Base-by-base conservation (phyloP, 2,797 vertebrate genomes). In the Sparus aurata region DNA sequence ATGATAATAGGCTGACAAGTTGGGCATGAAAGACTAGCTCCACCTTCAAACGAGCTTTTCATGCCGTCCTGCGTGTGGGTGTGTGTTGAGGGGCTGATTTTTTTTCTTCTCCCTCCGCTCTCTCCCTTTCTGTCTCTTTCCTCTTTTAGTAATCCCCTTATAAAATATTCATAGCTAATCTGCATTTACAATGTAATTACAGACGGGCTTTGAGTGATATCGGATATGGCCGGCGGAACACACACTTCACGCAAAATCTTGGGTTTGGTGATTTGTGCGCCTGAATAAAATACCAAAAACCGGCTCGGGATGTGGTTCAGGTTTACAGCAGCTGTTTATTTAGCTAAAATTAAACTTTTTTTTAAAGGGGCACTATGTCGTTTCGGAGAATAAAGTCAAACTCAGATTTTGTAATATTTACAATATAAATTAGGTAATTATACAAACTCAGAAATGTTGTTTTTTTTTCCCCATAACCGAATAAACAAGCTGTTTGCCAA, bases 91-190 rank as follows among this genome's bases (percentile, higher is more conserved):
- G 82, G 90, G 78, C 83, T 84, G 86, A 85, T 89, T 91, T 88
- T 82, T 70, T 47, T 5, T 80, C 85, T 34, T 89, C 82, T 77
- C 78, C 41, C 41, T 43, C 34, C 34, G 8, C 43, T 82, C 77
- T 20, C 43, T 80, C 78, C 62, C 77, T 69, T 88, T 70, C 85
- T 52, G 79, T 89, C 85, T 89, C 88, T 86, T 92, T 94, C 90
- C 87, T 87, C 89, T 92, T 91, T 94, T 92, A 90, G 91, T 95
- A 92, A 94, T 95, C 90, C 91, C 87, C 88, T 83, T 92, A 91
- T 94, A 92, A 91, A 95, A 94, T 95, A 94, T 95, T 94, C 93
- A 94, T 92, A 80, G 91, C 89, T 95, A 94, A 95, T 95, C 92
- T 94, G 91, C 91, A 93, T 95, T 94, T 92, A 93, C 90, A 92